Conservation (phyloP, 2,113 vertebrate genomes). For the Struthio camelus region DNA sequence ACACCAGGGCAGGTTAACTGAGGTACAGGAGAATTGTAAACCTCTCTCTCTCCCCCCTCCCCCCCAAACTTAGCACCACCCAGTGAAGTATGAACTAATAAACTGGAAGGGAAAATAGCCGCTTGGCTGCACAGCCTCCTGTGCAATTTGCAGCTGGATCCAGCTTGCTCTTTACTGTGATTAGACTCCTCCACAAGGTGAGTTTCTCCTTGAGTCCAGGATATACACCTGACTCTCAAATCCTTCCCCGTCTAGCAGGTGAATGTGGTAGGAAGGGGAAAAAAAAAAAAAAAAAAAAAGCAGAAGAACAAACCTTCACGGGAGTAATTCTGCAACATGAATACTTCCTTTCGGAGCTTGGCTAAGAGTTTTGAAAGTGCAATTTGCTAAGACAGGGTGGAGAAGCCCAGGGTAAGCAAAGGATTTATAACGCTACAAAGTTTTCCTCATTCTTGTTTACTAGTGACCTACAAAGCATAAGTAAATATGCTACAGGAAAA, state of each 20-base stretch:
- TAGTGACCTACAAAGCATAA: conserved; percentile 4
- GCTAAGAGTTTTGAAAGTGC: not conserved
- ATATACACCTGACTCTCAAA: not conserved
- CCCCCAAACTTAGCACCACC: not conserved
- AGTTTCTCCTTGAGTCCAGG: conserved; percentile 20
- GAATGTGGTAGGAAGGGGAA: not conserved
- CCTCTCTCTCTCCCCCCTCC: not conserved
- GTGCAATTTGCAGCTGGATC: not conserved
- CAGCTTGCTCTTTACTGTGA: not conserved
- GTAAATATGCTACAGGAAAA: not conserved
- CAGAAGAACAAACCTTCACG: not conserved
- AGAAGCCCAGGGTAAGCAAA: conserved; percentile 31
- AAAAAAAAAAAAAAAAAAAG: not conserved
- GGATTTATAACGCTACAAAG: conserved; percentile 18
- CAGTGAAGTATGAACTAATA: not conserved
- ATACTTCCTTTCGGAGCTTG: not conserved
- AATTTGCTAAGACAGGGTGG: not conserved
- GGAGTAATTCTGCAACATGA: not conserved
- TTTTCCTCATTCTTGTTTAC: conserved; percentile 43
- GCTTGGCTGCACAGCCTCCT: not conserved
- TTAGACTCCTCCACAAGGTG: not conserved
- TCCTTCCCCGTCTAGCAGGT: not conserved
- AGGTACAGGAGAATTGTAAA: not conserved
- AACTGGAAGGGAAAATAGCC: not conserved
- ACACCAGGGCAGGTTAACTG: not conserved